Percentiles rank a stretch among this genome's conserved stretches.
Conservation (phyloP, 2,113 vertebrate genomes). For the Brachirus orientalis region DNA sequence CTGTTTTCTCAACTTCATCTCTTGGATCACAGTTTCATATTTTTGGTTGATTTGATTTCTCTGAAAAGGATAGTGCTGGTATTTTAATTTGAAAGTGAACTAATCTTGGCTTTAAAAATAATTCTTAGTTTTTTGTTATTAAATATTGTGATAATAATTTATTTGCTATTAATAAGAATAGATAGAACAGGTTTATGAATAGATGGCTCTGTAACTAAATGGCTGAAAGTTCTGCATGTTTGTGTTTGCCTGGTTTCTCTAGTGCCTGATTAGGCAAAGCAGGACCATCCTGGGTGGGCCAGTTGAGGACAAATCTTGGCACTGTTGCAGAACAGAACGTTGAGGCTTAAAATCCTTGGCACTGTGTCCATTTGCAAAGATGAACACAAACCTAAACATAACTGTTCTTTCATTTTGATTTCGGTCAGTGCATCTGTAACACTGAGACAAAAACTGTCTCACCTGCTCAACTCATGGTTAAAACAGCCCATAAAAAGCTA, state of each 20-base stretch:
- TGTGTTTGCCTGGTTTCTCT: background rate
- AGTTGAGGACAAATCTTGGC: conserved; percentile 53
- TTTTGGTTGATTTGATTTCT: no score
- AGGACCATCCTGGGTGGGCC: conserved; percentile 56
- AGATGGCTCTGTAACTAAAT: background rate
- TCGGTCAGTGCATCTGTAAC: no score
- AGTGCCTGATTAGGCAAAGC: conserved; percentile 21
- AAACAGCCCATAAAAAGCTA: no score
- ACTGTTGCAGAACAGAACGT: conserved; percentile 33
- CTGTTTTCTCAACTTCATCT: background rate
- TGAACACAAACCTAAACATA: background rate
- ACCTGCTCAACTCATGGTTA: no score
- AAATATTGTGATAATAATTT: no score
- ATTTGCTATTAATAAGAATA: no score
- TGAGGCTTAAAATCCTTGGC: conserved; percentile 43
- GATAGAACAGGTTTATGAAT: background rate
- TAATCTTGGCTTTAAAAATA: no score
- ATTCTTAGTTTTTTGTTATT: no score
- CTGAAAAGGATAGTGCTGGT: no score
- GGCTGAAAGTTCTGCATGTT: background rate
- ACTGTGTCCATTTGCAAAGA: conserved; percentile 22
- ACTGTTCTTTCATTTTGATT: no score
- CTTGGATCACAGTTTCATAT: background rate
- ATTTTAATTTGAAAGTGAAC: no score
- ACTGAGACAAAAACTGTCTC: no score